Conservation (phyloP, 2,797 vertebrate species). For the Knipowitschia caucasica region DNA sequence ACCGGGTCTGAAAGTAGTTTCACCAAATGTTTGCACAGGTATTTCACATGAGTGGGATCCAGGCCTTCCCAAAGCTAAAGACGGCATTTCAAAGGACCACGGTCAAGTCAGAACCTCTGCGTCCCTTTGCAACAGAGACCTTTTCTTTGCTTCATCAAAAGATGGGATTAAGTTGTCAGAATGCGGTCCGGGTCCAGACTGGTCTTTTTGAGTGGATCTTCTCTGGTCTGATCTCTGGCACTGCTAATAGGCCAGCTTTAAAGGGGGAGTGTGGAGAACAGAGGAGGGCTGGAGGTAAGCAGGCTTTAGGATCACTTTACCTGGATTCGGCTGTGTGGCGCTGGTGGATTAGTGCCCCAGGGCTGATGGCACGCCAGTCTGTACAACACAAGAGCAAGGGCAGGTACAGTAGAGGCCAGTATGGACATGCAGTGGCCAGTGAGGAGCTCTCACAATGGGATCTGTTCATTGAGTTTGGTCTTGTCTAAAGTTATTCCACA, state of each 20-base stretch:
- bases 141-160: conserved; percentile 64
- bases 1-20: background rate
- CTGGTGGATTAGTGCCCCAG: conserved; percentile 73
- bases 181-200: conserved; percentile 75
- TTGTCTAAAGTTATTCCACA: too few species aligned
- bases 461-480: background rate
- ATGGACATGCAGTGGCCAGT: conserved; percentile 40
- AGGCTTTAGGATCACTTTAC: conserved; percentile 82
- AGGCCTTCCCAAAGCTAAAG: conserved; percentile 37
- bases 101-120: conserved; percentile 66
- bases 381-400: conserved; percentile 50
- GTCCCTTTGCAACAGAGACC: conserved; percentile 61
- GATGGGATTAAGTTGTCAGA: conserved; percentile 82
- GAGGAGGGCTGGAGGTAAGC: conserved; percentile 67
- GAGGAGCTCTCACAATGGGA: conserved; percentile 13
- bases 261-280: conserved; percentile 63
- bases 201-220: conserved; percentile 77
- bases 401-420: conserved; percentile 54
- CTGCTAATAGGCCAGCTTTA: conserved; percentile 75
- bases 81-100: conserved; percentile 58
- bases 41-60: conserved; percentile 7
- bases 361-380: conserved; percentile 72
- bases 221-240: conserved; percentile 73
- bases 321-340: conserved; percentile 76
- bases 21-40: conserved; percentile 13